phyloP scores from a whole-genome alignment of 2,113 vertebrate genomes.

The Rhinoptilus africanus region DNA sequence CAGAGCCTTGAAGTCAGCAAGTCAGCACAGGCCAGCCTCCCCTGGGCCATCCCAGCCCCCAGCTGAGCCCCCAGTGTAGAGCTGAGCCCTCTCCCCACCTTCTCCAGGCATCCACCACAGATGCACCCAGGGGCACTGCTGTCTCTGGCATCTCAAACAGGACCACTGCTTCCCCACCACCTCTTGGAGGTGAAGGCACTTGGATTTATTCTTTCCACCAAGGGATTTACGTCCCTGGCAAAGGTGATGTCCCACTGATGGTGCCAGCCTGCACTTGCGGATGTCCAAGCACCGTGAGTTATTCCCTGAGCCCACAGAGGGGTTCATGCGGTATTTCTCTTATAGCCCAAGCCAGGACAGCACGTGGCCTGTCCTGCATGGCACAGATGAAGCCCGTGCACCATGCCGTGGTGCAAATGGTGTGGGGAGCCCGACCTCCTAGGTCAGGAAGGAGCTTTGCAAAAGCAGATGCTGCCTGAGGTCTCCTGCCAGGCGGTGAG shows the following conservation, averaged over 20 bases:
- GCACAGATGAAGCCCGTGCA: background rate
- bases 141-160: background rate
- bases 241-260: background rate
- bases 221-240: background rate
- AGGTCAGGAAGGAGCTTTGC: background rate
- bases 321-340: background rate
- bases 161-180: background rate
- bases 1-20: background rate
- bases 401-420: background rate
- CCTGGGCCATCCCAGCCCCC: background rate
- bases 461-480: background rate
- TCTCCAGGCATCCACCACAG: background rate
- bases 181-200: background rate
- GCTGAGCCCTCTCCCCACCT: background rate
- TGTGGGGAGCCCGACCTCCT: background rate
- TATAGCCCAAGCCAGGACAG: background rate
- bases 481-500: rapidly evolving
- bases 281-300: background rate
- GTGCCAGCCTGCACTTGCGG: background rate
- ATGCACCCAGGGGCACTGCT: background rate
- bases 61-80: background rate
- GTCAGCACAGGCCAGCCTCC: no score
- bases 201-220: background rate
- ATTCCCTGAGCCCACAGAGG: background rate
- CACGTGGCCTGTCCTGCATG: background rate